A percentile compares a stretch with the other conserved stretches of the same genome.
phyloP scores from a whole-genome alignment of 2,797 vertebrate species.

The Urophycis tenuis region DNA sequence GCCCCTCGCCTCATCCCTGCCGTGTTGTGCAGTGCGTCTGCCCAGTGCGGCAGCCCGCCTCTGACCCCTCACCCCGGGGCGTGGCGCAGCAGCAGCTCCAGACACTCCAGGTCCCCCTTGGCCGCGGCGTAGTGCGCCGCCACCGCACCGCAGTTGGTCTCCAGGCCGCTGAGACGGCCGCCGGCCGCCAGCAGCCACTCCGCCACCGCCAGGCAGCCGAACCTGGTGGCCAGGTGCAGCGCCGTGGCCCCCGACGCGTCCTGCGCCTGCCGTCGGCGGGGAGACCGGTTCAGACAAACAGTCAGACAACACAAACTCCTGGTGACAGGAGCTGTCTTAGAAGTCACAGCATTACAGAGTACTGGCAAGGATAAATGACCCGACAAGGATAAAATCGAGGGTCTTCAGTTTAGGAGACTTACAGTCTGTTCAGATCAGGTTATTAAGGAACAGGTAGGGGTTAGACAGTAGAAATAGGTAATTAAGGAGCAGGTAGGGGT shows the following conservation, averaged over 20 bases:
- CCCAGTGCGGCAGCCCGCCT: not conserved
- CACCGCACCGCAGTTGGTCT: conserved; percentile 74
- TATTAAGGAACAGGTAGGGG: no score
- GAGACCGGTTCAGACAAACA: not conserved
- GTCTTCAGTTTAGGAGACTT: no score
- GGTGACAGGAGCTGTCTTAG: not conserved
- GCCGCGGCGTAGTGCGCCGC: conserved; percentile 79
- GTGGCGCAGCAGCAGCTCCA: conserved; percentile 70
- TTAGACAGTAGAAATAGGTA: no score
- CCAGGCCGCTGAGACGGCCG: conserved; percentile 48
- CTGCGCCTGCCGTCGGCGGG: conserved; percentile 59
- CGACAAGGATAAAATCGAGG: no score
- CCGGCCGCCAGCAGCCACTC: conserved; percentile 73
- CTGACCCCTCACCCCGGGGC: conserved; percentile 62
- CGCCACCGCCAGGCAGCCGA: conserved; percentile 66
- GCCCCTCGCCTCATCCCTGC: not conserved
- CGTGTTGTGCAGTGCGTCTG: not conserved
- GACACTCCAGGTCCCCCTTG: conserved; percentile 74
- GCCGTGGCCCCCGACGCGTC: conserved; percentile 74
- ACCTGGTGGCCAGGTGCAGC: conserved; percentile 78
- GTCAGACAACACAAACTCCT: not conserved
- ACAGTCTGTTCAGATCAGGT: no score
- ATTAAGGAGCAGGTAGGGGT: no score
- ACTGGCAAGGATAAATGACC: no score
- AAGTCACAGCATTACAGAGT: no score